Base-by-base conservation (phyloP, 2,888 invertebrate species). In the Papilio elwesi region DNA sequence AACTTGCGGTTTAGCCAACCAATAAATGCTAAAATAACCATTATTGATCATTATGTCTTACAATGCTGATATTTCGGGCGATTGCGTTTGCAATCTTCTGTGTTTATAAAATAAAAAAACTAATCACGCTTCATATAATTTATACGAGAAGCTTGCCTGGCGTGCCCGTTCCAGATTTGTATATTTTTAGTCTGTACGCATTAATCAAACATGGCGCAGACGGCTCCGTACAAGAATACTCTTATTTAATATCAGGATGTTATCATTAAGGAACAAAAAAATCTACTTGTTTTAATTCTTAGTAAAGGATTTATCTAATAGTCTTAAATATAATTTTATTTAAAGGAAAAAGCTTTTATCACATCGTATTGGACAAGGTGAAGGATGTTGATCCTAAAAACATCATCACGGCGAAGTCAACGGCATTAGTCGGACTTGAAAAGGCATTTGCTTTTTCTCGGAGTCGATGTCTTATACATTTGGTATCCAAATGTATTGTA, bases 71-170 rank as follows among this genome's bases (percentile, higher is more conserved):
- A 77, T 76, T 78, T 75, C 64, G 64, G 67, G 71, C 52, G 63
- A 76, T 78, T 78, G 76, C 74, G 66, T 81, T 78, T 74, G n/a
- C 6, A 43, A 11, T 69, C 80, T 80, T 43, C 26, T 80, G 47
- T 68, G 51, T 77, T 78, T 78, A 78, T 80, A 36, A 70, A 38
- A 47, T 52, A 68, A 57, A 55, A 48, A 68, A 11, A 53, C 53
- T 49, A 55, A 57, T 64, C 72, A 68, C 43, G 55, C 49, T 38
- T 48, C 36, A 43, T 47, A 64, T 68, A 63, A 73, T 64, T 68
- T 68, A 57, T 73, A 55, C 36, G 52, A 55, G 51, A 64, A 48
- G 62, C 68, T 64, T 68, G 68, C 55, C 72, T 59, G 71, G 59
- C 11, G 0, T 36, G 68, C 57, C 10, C 57, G 57, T 51, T 57